Conservation (phyloP, 2,113 vertebrate species). For the Struthidea cinerea region DNA sequence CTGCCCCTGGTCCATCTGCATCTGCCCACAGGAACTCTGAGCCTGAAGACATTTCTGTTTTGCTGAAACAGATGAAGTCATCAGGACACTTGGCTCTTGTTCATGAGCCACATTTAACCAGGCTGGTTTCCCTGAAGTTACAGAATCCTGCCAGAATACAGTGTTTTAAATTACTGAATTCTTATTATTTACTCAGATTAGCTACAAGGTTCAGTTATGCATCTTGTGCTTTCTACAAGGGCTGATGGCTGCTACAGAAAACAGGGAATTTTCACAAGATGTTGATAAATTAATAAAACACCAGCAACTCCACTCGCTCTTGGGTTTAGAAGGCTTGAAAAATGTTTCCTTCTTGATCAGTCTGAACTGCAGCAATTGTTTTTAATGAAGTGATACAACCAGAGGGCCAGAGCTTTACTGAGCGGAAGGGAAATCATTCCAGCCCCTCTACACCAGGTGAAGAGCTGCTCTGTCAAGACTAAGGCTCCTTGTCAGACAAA, state of each 20-base stretch:
- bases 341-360: neutral
- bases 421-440: neutral
- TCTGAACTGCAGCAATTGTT: neutral
- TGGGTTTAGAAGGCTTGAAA: neutral
- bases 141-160: neutral
- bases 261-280: neutral
- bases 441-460: neutral
- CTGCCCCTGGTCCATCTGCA: neutral
- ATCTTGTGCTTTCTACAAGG: neutral
- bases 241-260: neutral
- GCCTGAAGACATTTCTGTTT: neutral
- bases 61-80: neutral
- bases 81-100: neutral
- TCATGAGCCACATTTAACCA: neutral
- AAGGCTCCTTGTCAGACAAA: neutral
- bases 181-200: neutral
- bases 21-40: neutral
- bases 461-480: neutral
- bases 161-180: neutral
- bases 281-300: neutral
- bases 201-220: neutral
- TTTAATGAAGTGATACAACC: neutral
- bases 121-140: neutral
- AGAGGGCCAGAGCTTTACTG: neutral
- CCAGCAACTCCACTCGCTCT: neutral